phyloP scores from a whole-genome alignment of 2,113 vertebrate genomes.

The Cisticola juncidis region DNA sequence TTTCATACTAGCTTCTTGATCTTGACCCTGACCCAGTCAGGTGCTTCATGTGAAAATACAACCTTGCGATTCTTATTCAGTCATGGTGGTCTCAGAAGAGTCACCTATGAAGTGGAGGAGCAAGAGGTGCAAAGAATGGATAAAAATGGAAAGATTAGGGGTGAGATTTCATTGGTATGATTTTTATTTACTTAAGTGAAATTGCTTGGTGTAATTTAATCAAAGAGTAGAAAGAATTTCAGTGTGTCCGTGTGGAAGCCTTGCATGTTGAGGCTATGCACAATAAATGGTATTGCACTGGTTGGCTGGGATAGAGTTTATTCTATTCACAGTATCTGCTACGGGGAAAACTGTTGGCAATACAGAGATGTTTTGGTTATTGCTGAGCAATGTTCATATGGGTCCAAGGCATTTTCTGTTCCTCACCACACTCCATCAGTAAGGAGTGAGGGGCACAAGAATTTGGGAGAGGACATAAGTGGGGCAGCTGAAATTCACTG shows the following conservation, averaged over 20 bases:
- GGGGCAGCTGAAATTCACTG: background rate
- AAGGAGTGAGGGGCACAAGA: background rate
- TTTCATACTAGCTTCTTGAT: background rate
- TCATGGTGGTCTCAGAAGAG: background rate
- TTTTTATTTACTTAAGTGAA: background rate
- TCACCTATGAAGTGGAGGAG: background rate
- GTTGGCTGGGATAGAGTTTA: background rate
- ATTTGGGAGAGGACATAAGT: fast-evolving
- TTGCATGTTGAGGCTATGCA: background rate
- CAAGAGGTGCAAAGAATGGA: background rate
- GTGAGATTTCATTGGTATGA: background rate
- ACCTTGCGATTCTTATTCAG: background rate
- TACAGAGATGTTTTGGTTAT: background rate
- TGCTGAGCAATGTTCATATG: background rate
- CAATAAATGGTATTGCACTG: background rate
- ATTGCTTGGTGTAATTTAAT: background rate
- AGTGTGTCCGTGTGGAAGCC: background rate
- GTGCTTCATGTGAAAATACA: background rate
- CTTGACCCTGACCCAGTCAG: background rate
- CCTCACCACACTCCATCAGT: fast-evolving
- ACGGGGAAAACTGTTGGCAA: background rate
- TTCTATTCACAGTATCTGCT: background rate
- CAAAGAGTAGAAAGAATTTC: background rate
- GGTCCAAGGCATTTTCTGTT: background rate
- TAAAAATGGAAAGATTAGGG: background rate